Percentiles rank a stretch among this genome's conserved stretches.
Evolutionary conservation across 2,113 vertebrate genomes (phyloP).

Genomic region (Pachycephala philippinensis): DNA sequence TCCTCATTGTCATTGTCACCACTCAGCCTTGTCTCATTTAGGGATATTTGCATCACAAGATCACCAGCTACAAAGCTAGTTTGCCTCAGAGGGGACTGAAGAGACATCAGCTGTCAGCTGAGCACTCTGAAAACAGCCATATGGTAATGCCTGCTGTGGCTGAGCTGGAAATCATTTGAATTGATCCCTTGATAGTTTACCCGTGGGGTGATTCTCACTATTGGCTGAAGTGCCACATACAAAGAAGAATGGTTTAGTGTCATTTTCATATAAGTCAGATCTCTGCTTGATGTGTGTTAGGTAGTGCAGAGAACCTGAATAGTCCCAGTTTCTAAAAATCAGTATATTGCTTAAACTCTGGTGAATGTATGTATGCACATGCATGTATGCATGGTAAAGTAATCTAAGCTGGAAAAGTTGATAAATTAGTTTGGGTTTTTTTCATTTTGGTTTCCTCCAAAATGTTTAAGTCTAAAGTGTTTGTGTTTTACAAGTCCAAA

Average conservation of each 20-base stretch:
- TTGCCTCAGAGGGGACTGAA: not conserved
- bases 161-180: not conserved
- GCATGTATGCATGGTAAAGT: not conserved
- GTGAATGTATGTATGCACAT: accelerated
- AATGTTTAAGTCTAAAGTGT: not conserved
- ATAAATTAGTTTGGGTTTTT: not conserved
- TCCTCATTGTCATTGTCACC: not conserved
- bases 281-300: not conserved
- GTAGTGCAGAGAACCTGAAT: not conserved
- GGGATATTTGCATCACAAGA: not conserved
- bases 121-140: not conserved
- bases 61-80: not conserved
- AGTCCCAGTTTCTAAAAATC: not conserved
- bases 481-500: not conserved
- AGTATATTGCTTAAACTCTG: not conserved
- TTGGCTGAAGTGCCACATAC: not conserved
- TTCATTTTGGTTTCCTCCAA: not conserved
- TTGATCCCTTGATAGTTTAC: not conserved
- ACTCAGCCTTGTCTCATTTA: not conserved
- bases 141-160: accelerated
- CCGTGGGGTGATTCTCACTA: not conserved
- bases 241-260: not conserved
- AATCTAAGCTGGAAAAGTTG: not conserved
- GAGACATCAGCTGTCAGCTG: not conserved
- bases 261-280: not conserved